Conservation (phyloP, 2,113 vertebrate species). For the Microtus ochrogaster region DNA sequence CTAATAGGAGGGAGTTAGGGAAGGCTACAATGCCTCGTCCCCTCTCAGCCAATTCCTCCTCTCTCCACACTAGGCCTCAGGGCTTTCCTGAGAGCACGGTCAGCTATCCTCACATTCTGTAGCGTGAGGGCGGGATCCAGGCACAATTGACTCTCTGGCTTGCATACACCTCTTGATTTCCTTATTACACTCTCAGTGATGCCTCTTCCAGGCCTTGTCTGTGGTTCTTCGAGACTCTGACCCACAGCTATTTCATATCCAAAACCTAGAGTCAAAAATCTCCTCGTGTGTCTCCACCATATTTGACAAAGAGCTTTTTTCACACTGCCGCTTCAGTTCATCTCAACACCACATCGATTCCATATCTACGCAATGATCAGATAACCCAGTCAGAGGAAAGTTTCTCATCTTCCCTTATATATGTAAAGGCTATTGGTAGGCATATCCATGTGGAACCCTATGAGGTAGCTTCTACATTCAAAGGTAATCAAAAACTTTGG, state of each 20-base stretch:
- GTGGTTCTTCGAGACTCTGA: neutral
- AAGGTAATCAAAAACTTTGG: constrained; percentile 30
- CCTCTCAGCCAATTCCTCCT: neutral
- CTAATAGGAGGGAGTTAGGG: constrained; percentile 7
- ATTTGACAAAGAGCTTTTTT: constrained; percentile 30
- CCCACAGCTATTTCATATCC: constrained; percentile 10
- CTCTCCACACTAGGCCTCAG: neutral
- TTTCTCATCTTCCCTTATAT: neutral
- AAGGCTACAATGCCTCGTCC: neutral
- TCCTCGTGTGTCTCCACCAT: neutral
- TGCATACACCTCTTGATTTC: constrained; percentile 25
- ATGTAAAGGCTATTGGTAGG: neutral
- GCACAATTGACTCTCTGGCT: neutral
- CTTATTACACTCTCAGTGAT: neutral
- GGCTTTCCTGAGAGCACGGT: neutral
- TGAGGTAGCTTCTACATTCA: neutral
- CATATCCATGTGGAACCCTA: neutral
- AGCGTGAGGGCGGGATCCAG: neutral
- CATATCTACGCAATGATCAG: neutral
- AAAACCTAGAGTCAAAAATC: neutral
- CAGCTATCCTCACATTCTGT: neutral
- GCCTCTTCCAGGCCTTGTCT: neutral
- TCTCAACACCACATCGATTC: neutral
- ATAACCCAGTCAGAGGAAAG: constrained; percentile 29
- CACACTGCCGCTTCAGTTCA: neutral